phyloP scores from a whole-genome alignment of 2,888 invertebrate species.

The Stenodera caucasica region DNA sequence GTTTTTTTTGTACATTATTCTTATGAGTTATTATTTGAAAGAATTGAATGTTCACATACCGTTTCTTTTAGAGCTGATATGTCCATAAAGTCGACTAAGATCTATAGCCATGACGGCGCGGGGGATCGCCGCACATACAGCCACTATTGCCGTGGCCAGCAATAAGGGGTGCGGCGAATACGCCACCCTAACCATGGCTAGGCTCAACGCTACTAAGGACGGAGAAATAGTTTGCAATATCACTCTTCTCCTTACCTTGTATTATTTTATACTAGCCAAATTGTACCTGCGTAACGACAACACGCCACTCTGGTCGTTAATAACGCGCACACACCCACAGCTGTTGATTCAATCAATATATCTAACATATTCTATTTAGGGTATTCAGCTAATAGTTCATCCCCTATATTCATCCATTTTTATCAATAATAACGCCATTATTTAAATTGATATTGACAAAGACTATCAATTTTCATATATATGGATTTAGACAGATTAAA shows the following conservation, averaged over 20 bases:
- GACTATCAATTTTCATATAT: too few species aligned
- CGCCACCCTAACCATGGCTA: slow-evolving; percentile 55
- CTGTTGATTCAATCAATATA: slow-evolving; percentile 40
- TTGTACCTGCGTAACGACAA: slow-evolving; percentile 44
- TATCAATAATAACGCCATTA: too few species aligned
- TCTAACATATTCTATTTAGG: too few species aligned
- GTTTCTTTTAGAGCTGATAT: slow-evolving; percentile 69
- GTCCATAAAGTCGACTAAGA: slow-evolving; percentile 80
- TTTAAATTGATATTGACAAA: too few species aligned
- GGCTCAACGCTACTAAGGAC: slow-evolving; percentile 44
- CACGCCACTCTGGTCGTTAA: slow-evolving; percentile 35
- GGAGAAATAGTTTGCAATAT: slow-evolving; percentile 47
- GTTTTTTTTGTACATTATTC: too few species aligned
- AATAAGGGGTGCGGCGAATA: slow-evolving; percentile 52
- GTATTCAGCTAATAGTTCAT: too few species aligned
- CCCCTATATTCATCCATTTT: too few species aligned
- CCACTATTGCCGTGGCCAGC: slow-evolving; percentile 60
- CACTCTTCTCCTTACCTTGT: slow-evolving; percentile 42
- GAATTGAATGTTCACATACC: slow-evolving; percentile 59
- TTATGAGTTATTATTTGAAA: too few species aligned
- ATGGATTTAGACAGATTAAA: too few species aligned
- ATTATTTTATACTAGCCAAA: slow-evolving; percentile 40
- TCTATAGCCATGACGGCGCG: slow-evolving; percentile 72
- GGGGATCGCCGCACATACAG: slow-evolving; percentile 68
- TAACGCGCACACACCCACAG: slow-evolving; percentile 46